A percentile compares a stretch with the other conserved stretches of the same genome.
These are phyloP conservation scores for Callipepla californica DNA, from an alignment of 2,113 vertebrate species.

Conservation along the genomic window DNA sequence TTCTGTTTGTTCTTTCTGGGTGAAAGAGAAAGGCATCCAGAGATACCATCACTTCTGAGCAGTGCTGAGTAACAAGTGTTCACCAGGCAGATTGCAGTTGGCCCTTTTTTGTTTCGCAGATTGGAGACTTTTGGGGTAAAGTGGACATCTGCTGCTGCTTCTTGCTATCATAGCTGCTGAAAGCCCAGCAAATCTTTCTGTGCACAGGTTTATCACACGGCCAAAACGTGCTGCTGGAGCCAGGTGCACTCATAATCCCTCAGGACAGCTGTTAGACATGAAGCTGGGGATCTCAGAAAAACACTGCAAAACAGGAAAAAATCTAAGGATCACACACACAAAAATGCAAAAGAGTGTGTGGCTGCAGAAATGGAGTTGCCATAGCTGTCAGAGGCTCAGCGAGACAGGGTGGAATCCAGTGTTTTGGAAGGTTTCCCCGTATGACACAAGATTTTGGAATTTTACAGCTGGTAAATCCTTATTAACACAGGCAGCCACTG, in stretches of 20 bases:
- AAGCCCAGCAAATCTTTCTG: background rate
- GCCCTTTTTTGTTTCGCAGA: background rate
- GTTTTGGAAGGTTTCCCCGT: slow-evolving; percentile 91
- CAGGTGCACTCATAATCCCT: slow-evolving; percentile 36
- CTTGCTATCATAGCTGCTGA: background rate
- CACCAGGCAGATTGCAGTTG: background rate
- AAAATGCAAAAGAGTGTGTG: slow-evolving; percentile 70
- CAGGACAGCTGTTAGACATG: background rate
- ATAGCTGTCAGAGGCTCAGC: slow-evolving; percentile 76
- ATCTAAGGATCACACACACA: slow-evolving; percentile 72
- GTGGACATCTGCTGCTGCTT: background rate
- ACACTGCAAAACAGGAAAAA: slow-evolving; percentile 84
- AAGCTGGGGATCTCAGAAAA: slow-evolving; percentile 75
- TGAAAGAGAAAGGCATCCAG: background rate
- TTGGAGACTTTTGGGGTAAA: background rate
- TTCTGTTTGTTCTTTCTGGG: background rate
- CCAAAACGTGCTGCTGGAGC: background rate
- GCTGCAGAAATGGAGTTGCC: slow-evolving; percentile 78
- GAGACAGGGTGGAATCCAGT: slow-evolving; percentile 83
- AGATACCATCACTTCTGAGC: background rate
- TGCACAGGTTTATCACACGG: background rate
- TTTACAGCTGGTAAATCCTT: slow-evolving; percentile 88
- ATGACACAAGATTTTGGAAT: slow-evolving; percentile 91
- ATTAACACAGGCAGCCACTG: slow-evolving; percentile 84
- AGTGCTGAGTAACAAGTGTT: background rate